These are phyloP conservation scores for Pithys albifrons DNA, from an alignment of 2,113 vertebrate genomes.

Conservation along the genomic window DNA sequence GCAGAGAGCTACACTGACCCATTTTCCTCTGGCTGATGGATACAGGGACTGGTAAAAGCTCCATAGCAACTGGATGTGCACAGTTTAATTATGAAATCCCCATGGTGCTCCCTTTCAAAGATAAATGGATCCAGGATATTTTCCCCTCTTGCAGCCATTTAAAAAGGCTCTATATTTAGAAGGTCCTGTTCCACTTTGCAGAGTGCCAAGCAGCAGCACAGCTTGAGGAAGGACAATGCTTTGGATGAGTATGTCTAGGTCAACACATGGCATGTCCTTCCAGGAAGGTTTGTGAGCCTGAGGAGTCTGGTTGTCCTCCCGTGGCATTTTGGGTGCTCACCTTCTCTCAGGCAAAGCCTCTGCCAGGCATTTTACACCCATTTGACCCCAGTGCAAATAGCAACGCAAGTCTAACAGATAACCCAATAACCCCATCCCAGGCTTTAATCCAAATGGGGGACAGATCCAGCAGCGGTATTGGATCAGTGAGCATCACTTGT, in stretches of 20 bases:
- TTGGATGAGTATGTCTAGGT: background rate
- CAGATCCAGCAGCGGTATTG: background rate
- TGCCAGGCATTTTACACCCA: background rate
- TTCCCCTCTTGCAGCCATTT: background rate
- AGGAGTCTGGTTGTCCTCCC: background rate
- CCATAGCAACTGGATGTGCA: slow-evolving; percentile 67
- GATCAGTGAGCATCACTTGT: background rate
- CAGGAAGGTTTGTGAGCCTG: background rate
- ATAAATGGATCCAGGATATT: slow-evolving; percentile 14
- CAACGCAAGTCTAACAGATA: fast-evolving
- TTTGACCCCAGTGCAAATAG: background rate
- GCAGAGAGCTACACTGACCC: slow-evolving; percentile 50
- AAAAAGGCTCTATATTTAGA: slow-evolving; percentile 42
- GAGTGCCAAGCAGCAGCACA: background rate
- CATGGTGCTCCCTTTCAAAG: background rate
- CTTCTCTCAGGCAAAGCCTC: background rate
- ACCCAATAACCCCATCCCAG: background rate
- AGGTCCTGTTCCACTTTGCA: background rate
- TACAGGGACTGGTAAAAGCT: background rate
- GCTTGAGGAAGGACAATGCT: background rate
- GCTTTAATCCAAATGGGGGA: background rate
- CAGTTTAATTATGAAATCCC: slow-evolving; percentile 44
- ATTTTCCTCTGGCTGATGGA: slow-evolving; percentile 59
- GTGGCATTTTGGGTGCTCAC: fast-evolving
- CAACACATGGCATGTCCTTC: background rate